Conservation (phyloP, 2,888 invertebrate genomes). For the Lapara coniferarum region DNA sequence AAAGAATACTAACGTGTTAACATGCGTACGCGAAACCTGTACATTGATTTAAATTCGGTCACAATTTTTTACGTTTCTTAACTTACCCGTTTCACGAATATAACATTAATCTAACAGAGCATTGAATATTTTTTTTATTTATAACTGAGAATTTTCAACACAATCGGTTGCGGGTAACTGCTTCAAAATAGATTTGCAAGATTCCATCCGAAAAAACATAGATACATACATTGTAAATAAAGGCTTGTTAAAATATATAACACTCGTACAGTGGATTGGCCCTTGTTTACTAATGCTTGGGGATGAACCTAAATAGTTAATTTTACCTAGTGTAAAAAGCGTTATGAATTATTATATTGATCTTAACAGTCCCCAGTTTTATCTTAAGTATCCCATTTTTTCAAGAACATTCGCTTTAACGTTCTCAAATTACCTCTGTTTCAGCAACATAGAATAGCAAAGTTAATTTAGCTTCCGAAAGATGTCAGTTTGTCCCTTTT, state of each 20-base stretch:
- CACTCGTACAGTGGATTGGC: neutral
- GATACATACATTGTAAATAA: too few relatives aligned
- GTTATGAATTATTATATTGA: too few relatives aligned
- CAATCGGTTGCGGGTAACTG: too few relatives aligned
- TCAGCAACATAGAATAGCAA: too few relatives aligned
- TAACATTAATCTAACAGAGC: slow-evolving; percentile 33
- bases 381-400: neutral
- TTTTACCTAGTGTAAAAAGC: neutral
- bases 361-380: neutral
- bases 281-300: neutral
- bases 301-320: neutral
- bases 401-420: too few relatives aligned
- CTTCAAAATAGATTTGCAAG: too few relatives aligned
- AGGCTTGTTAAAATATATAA: neutral
- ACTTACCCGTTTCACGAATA: slow-evolving; percentile 35
- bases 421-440: too few relatives aligned
- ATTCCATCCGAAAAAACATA: too few relatives aligned
- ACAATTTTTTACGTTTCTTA: slow-evolving; percentile 19
- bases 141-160: neutral
- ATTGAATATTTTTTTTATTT: slow-evolving; percentile 36
- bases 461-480: too few relatives aligned
- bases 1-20: slow-evolving; percentile 24
- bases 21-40: slow-evolving; percentile 23
- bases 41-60: slow-evolving; percentile 16
- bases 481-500: too few relatives aligned